These are phyloP conservation scores for Nematolebias whitei DNA, from an alignment of 2,113 vertebrate species.

Conservation along the genomic window DNA sequence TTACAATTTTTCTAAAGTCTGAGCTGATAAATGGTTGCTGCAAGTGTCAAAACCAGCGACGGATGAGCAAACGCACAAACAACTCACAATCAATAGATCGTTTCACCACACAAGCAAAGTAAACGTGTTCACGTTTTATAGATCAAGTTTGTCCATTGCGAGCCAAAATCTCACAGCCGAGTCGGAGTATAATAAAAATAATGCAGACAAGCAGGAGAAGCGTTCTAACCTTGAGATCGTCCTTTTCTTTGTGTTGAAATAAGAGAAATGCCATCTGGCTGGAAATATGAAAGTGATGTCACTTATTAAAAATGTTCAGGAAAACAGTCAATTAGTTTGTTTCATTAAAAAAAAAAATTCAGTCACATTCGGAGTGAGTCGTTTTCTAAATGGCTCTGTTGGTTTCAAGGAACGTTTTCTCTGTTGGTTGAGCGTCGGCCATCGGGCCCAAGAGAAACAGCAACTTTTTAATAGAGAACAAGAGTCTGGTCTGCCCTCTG, in stretches of 20 bases:
- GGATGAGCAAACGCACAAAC: slow-evolving; percentile 12
- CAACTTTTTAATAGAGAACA: slow-evolving; percentile 48
- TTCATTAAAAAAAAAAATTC: background rate
- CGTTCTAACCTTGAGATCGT: background rate
- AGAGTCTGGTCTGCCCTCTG: slow-evolving; percentile 57
- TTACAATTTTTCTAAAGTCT: background rate
- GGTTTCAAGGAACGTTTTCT: background rate
- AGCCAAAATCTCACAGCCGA: too few species aligned
- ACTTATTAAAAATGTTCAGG: background rate
- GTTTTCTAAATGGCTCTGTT: background rate
- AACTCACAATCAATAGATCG: slow-evolving; percentile 33
- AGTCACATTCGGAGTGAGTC: background rate
- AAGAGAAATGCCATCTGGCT: background rate
- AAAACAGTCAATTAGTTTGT: background rate
- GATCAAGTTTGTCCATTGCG: background rate
- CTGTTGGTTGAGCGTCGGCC: slow-evolving; percentile 4
- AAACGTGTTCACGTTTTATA: slow-evolving; percentile 10
- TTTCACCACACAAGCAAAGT: slow-evolving; percentile 7
- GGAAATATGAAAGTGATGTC: background rate
- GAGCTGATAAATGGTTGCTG: slow-evolving; percentile 2
- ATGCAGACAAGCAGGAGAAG: background rate
- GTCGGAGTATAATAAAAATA: background rate
- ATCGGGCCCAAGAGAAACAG: slow-evolving; percentile 36
- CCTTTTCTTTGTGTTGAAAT: background rate
- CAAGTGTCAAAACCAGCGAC: background rate